Conservation (phyloP, 2,113 vertebrate species). For the Chrysemys picta region DNA sequence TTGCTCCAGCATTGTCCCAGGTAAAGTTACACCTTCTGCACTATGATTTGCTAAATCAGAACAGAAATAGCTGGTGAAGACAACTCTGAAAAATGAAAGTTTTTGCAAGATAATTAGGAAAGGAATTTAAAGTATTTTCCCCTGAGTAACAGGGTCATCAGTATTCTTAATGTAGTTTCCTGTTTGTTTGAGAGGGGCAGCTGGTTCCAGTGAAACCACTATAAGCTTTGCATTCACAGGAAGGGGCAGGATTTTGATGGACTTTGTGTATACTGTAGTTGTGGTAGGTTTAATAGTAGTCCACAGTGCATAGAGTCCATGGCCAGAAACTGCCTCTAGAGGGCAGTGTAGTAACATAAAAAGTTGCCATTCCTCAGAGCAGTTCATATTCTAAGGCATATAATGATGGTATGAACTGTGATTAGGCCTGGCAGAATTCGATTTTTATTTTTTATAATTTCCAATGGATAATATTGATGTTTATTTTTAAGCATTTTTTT, state of each 20-base stretch:
- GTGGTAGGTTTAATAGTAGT: neutral
- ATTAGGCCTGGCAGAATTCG: neutral
- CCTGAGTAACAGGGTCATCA: too few species aligned
- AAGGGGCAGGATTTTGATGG: neutral
- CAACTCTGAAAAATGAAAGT: neutral
- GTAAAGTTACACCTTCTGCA: neutral
- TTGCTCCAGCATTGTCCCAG: too few species aligned
- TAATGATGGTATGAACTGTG: neutral
- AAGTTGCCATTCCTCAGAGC: neutral
- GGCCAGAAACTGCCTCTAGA: conserved; percentile 21
- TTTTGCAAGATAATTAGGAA: neutral
- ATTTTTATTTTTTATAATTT: neutral
- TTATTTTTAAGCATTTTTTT: neutral
- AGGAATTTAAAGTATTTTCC: neutral
- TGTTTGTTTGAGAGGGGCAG: neutral
- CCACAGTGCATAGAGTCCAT: neutral
- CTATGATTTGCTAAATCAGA: neutral
- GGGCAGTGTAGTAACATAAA: conserved; percentile 49
- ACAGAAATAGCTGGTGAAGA: neutral
- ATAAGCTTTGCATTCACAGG: neutral
- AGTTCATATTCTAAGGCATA: neutral
- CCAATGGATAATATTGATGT: neutral
- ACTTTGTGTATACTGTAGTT: neutral
- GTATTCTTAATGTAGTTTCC: neutral
- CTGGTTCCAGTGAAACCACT: neutral